Conservation (phyloP, 2,888 invertebrate genomes). For the Chloromyia formosa region DNA sequence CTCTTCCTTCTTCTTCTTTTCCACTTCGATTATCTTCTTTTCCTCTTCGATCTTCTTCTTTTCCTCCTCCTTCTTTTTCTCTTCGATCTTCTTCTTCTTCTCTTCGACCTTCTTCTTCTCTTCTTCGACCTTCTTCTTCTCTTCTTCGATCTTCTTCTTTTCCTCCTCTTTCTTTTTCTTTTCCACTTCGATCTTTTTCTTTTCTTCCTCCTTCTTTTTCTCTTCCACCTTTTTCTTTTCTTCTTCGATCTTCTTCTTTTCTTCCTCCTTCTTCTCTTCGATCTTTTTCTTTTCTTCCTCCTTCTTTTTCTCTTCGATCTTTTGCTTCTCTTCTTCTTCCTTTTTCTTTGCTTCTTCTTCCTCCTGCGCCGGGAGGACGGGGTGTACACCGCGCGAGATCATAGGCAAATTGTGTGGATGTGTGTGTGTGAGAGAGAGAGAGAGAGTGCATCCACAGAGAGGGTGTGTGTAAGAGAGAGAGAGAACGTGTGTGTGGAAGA, state of each 20-base stretch:
- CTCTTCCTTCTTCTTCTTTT: conserved; percentile 52
- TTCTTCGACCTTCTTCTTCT: conserved; percentile 66
- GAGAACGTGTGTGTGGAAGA: no score
- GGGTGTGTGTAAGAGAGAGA: no score
- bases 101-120: conserved; percentile 61
- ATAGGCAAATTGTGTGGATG: not conserved
- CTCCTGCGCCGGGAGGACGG: no score
- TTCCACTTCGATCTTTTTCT: conserved; percentile 63
- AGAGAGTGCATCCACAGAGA: not conserved
- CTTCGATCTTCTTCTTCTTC: no score
- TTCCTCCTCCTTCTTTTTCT: conserved; percentile 59
- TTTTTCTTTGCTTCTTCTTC: conserved; percentile 50
- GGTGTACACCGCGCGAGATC: no score
- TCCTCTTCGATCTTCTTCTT: conserved; percentile 62
- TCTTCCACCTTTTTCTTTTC: no score
- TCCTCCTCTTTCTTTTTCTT: conserved; percentile 50
- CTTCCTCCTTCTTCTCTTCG: conserved; percentile 50
- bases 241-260: conserved; percentile 56
- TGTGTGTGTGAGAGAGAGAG: not conserved
- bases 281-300: conserved; percentile 50
- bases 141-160: no score
- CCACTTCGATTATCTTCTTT: conserved; percentile 51
- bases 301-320: conserved; percentile 53
- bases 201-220: conserved; percentile 64
- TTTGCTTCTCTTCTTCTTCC: conserved; percentile 60